phyloP scores from a whole-genome alignment of 2,113 vertebrate genomes.

The Aramus guarauna region DNA sequence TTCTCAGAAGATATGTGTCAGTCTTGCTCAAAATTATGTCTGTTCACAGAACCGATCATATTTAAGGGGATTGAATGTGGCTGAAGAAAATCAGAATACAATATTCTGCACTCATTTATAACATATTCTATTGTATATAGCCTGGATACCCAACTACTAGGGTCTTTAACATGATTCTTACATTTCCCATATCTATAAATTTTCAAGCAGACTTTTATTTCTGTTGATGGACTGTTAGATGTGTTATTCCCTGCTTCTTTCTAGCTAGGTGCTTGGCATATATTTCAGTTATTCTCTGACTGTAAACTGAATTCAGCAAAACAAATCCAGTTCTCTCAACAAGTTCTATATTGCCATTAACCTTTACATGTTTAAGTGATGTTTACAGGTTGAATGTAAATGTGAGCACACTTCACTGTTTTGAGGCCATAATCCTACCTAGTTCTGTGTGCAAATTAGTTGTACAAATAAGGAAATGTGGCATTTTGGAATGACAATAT shows the following conservation, averaged over 20 bases:
- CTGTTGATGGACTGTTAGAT: background rate
- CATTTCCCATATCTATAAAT: background rate
- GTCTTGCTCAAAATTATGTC: background rate
- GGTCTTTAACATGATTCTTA: background rate
- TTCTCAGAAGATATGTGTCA: background rate
- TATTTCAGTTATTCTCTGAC: background rate
- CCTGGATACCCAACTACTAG: background rate
- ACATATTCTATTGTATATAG: background rate
- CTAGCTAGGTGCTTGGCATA: background rate
- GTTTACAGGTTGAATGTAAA: background rate
- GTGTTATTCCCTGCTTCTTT: background rate
- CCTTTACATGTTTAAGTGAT: background rate
- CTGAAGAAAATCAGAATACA: background rate
- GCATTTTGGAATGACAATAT: background rate
- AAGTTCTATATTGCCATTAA: background rate
- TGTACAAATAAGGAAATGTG: background rate
- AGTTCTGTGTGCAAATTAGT: background rate
- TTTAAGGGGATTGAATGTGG: background rate
- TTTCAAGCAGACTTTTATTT: background rate
- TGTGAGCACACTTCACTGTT: background rate
- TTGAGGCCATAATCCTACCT: background rate
- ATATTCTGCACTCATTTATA: background rate
- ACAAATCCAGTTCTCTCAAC: background rate
- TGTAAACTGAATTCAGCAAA: background rate
- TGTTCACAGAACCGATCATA: background rate